A percentile compares a stretch with the other conserved stretches of the same genome.
Conservation (phyloP, 2,113 vertebrate genomes). For the Castor canadensis region DNA sequence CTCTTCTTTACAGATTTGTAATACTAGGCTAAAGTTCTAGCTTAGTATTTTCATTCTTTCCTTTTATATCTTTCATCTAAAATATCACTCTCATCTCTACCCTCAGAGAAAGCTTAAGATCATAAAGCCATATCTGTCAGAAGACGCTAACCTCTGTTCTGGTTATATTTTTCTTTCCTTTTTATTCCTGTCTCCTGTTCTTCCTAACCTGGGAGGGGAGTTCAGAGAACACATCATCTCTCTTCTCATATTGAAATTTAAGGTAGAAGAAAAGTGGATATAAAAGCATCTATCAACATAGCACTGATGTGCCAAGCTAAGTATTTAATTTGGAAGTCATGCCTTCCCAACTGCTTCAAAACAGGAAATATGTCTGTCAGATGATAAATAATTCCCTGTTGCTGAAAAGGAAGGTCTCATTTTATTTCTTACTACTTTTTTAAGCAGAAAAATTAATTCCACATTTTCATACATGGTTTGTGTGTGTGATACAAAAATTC, state of each 20-base stretch:
- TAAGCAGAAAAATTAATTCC: conserved; percentile 85
- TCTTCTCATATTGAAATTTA: conserved; percentile 85
- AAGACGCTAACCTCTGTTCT: conserved; percentile 77
- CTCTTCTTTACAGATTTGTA: conserved; percentile 69
- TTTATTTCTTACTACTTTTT: conserved; percentile 77
- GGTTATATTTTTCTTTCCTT: conserved; percentile 75
- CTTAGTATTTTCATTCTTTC: too few species aligned
- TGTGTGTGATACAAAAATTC: background rate
- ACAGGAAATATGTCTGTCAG: conserved; percentile 94
- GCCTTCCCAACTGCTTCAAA: conserved; percentile 89
- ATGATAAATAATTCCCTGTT: conserved; percentile 90
- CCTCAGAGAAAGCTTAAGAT: conserved; percentile 74
- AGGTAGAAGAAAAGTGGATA: conserved; percentile 88
- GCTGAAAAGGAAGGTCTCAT: conserved; percentile 82
- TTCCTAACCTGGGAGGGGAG: background rate
- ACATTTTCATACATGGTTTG: conserved; percentile 72
- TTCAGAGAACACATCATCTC: conserved; percentile 41
- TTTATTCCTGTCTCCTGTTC: background rate
- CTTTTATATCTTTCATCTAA: background rate
- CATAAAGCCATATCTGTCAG: conserved; percentile 78
- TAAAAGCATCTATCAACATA: conserved; percentile 90
- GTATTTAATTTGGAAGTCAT: conserved; percentile 92
- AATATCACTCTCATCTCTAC: background rate
- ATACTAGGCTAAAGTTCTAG: conserved; percentile 72
- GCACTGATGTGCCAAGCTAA: conserved; percentile 88